Base-by-base conservation (phyloP, 2,113 vertebrate genomes). In the Myotis brandtii region DNA sequence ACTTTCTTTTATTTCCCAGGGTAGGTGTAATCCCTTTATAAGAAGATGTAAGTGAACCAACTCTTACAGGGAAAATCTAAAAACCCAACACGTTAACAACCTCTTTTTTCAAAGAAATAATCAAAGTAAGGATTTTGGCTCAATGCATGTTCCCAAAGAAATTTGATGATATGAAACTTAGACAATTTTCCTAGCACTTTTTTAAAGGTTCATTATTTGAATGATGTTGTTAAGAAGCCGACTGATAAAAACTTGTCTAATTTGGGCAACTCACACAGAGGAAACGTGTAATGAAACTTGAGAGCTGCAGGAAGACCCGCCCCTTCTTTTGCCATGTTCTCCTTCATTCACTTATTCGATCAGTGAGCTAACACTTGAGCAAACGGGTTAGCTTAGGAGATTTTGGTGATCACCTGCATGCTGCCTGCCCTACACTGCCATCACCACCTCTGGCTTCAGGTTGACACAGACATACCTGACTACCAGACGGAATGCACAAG, bases 21-120 rank as follows among this genome's bases (percentile, higher is more conserved):
- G 2, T 0, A 0, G 18, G 18, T 10, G 48, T 3, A 82, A 54
- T 92, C 93, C 82, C 94, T 96, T 97, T 94, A 64, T 75, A 97
- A 95, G 87, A n/a, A 84, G 77, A 96, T 50, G 32, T 95, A 91
- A 97, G 77, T 52, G 40, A 70, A 88, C 85, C 93, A 96, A 80
- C 23, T 18, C 30, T 67, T 14, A 27, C 8, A 59, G 43, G 20
- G 73, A 86, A 72, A 66, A 50, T 8, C 32, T 50, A 18, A 95
- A 91, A 79, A 13, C 40, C 6, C 18, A 34, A 10, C 30, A 7
- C 9, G 9, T 13, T 30, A 67, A 5, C 23, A 52, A 64, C 4
- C 59, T n/a, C n/a, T 20, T 73, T 54, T 64, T 92, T 82, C 27
- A 89, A 21, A 80, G 32, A 75, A 59, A 67, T 70, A 34, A 62